phyloP scores from a whole-genome alignment of 2,113 vertebrate genomes.

The Chitala chitala region DNA sequence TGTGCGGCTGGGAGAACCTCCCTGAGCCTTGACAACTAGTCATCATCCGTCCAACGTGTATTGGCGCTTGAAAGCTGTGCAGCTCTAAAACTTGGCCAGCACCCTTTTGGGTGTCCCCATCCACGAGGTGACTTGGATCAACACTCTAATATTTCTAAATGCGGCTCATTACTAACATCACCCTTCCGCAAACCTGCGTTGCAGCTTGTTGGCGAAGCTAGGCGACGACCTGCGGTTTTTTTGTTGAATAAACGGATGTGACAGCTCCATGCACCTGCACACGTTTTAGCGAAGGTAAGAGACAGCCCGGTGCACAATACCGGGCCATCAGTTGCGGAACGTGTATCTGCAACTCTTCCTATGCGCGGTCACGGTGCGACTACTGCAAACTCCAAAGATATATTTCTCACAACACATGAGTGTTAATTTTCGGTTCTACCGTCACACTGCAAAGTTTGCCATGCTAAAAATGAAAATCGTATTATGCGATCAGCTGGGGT shows the following conservation, averaged over 20 bases:
- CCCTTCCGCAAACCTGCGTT: neutral
- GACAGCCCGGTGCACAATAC: too few species aligned
- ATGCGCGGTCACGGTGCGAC: too few species aligned
- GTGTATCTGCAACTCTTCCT: too few species aligned
- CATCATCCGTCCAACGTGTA: conserved; percentile 34
- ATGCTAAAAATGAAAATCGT: neutral
- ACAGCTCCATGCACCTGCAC: conserved; percentile 49
- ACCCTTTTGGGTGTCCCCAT: neutral
- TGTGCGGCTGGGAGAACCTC: conserved; percentile 52
- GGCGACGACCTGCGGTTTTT: conserved; percentile 10
- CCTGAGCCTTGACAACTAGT: conserved; percentile 44
- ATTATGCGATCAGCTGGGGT: too few species aligned
- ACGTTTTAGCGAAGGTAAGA: conserved; percentile 28
- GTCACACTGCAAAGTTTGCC: neutral
- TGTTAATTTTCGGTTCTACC: neutral
- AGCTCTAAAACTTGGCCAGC: neutral
- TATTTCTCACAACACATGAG: too few species aligned
- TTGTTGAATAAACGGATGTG: conserved; percentile 20
- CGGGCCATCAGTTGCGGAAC: neutral
- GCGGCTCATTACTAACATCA: neutral
- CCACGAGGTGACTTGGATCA: neutral
- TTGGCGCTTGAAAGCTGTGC: conserved; percentile 18
- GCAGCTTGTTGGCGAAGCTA: conserved; percentile 4
- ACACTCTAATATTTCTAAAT: neutral
- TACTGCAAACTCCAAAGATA: too few species aligned